Evolutionary conservation across 2,888 invertebrate genomes (phyloP).

Genomic region (Tetropium fuscum): DNA sequence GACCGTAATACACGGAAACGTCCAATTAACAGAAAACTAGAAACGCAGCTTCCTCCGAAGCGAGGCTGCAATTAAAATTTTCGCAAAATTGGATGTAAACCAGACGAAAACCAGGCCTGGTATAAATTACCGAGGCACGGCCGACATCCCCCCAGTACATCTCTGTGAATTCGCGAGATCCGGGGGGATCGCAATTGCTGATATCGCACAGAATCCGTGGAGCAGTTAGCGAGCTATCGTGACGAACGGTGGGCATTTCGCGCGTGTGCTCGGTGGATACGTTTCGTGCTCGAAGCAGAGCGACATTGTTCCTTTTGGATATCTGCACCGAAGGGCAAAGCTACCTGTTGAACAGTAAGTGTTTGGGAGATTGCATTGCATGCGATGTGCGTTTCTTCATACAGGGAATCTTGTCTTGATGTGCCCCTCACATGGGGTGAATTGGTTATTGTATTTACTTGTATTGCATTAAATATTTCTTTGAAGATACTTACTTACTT

Average conservation of each 20-base stretch:
- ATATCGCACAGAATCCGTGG: slow-evolving; percentile 22
- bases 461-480: too few species aligned
- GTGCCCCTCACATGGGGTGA: too few species aligned
- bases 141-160: slow-evolving; percentile 9
- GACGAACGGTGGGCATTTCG: slow-evolving; percentile 1
- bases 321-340: neutral
- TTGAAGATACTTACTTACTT: too few species aligned
- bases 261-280: slow-evolving; percentile 3
- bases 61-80: neutral
- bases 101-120: neutral
- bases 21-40: neutral
- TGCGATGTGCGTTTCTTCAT: too few species aligned
- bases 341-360: slow-evolving; percentile 25
- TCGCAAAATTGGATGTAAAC: neutral
- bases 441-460: neutral
- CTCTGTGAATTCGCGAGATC: slow-evolving; percentile 43
- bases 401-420: too few species aligned
- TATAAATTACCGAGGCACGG: slow-evolving; percentile 4
- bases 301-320: slow-evolving; percentile 4
- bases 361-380: slow-evolving; percentile 2
- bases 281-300: slow-evolving; percentile 4
- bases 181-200: slow-evolving; percentile 45
- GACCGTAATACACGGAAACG: too few species aligned
- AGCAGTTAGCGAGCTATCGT: slow-evolving; percentile 14
- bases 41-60: neutral